Base-by-base conservation (phyloP, 2,797 vertebrate genomes). In the Anguilla pacifica region DNA sequence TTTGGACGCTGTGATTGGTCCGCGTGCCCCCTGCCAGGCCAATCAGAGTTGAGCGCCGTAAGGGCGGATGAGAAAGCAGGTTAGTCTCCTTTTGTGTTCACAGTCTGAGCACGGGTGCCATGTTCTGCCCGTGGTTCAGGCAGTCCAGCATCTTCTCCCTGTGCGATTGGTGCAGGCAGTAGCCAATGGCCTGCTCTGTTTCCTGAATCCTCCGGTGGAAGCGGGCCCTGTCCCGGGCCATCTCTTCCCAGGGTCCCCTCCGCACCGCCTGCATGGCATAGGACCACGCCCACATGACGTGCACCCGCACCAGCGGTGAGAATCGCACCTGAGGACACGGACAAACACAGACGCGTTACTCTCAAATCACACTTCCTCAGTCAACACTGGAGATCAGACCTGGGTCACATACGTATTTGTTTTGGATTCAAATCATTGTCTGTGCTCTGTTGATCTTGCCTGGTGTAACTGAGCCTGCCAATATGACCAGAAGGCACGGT, bases 241-340 rank as follows among this genome's bases (percentile, higher is more conserved):
- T 88, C 88, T 96, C 95, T 84, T 97, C 96, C 96, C 96, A 97
- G 13, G 72, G 94, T 61, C 96, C 96, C 91, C 93, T 95, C 0
- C 96, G 95, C n/a, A 94, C 94, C 0, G 94, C 95, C 85, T 94
- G 94, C 0, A 92, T 92, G 4, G 96, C 96, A 35, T 96, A 97
- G 0, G 88, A 90, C 96, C 96, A 97, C 2, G 94, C 91, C 35
- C 89, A 90, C 96, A 97, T 96, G 86, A 94, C 93, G 22, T 97
- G 96, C 83, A 97, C 94, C 74, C 96, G 92, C 53, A 97, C 92
- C 0, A 93, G 0, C 22, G 95, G 93, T 88, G 96, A 96, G 87
- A 97, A 97, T 0, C 81, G 90, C 53, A 97, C 95, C 96, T 97
- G 91, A 39, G 90, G 43, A 90, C 2, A 7, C 46, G 59, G 25